Evolutionary conservation across 2,888 invertebrate genomes (phyloP), one percentile per base, ranked within the genome.

Genomic region (Drosophila sordidapex): DNA sequence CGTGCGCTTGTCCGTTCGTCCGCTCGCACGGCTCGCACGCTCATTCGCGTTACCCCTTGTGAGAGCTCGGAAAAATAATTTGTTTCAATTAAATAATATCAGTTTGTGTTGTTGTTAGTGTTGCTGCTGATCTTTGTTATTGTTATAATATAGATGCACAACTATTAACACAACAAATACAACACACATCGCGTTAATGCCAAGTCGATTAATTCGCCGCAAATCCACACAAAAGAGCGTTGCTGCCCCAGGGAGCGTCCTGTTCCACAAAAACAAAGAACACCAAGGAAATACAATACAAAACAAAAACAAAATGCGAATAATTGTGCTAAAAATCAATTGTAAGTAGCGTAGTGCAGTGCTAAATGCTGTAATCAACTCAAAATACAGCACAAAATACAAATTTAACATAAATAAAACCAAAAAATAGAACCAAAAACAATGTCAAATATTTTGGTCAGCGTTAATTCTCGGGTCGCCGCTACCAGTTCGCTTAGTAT

Each of bases 241-340:
- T 53, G 29, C 33, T 29, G 51, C 25, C 27, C 18, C 29, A 35
- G 53, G 62, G 35, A 53, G 79, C 74, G 85, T 87, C 90, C 83
- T 87, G 72, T 58, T 71, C 33, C 53, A 58, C 21, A 35, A 49
- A 29, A 64, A 49, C 46, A 64, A 61, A 59, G 10, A 38, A 21
- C 31, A n/a, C 25, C 59, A 48, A 40, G 21, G 61, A 33, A 21
- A 56, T 18, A 58, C 21, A 63, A 29, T 8, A 43, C 40, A 43
- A 62, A 64, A 57, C 25, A 29, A 35, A 21, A 51, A 46, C 21
- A 64, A 59, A 63, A 59, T 70, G 71, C 36, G 53, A 67, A 56
- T 36, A 71, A 40, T 58, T 89, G 79, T 90, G 89, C 81, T 74
- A 83, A 89, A 90, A 89, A 86, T 86, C 90, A 86, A 86, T 89